Evolutionary conservation across 2,888 invertebrate genomes (phyloP).

Genomic region (Coelopa pilipes): DNA sequence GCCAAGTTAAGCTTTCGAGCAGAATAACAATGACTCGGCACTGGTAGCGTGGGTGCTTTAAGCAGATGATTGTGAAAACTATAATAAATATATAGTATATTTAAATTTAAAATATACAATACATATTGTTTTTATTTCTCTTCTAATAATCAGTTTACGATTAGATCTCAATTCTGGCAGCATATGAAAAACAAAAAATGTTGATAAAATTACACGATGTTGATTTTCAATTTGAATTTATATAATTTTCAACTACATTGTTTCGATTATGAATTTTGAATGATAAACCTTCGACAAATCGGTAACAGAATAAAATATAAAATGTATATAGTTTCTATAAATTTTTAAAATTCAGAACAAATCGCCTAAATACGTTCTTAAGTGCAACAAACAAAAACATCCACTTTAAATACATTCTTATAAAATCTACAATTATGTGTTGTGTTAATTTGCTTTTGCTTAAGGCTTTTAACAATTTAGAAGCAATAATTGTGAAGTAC

Average conservation of each 20-base stretch:
- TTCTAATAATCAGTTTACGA: not conserved
- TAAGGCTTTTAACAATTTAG: not conserved
- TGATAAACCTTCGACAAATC: no score
- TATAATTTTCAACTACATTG: no score
- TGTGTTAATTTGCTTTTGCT: not conserved
- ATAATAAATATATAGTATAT: not conserved
- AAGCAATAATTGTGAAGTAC: not conserved
- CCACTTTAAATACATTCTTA: slow-evolving; percentile 8
- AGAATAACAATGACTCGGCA: no score
- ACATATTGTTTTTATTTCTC: not conserved
- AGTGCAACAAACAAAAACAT: slow-evolving; percentile 4
- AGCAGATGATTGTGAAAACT: not conserved
- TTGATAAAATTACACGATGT: no score
- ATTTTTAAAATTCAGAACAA: no score
- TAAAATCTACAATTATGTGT: slow-evolving; percentile 12
- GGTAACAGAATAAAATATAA: no score
- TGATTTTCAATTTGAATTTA: no score
- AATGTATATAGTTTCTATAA: no score
- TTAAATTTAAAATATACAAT: not conserved
- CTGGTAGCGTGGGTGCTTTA: not conserved
- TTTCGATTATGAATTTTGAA: no score
- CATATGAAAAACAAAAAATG: not conserved
- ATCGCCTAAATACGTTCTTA: no score
- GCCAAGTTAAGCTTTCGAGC: no score
- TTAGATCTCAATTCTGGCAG: slow-evolving; percentile 20